Evolutionary conservation across 2,113 vertebrate species (phyloP).

Genomic region (Cisticola juncidis): DNA sequence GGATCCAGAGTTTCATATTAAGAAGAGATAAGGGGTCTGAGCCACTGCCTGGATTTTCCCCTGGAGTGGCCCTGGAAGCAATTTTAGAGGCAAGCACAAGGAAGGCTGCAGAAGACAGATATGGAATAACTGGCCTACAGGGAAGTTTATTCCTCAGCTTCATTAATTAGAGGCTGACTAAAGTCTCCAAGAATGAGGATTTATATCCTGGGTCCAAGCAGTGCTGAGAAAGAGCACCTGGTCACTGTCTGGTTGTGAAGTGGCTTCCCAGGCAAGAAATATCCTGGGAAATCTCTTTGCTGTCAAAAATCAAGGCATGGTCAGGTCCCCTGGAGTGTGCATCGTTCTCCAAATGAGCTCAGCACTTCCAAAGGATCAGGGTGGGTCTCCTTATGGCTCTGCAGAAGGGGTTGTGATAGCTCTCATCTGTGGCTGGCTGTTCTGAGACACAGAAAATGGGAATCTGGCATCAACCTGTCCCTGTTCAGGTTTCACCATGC

Average conservation of each 20-base stretch:
- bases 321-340: neutral
- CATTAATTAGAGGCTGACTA: neutral
- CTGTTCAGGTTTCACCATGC: neutral
- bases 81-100: neutral
- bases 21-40: neutral
- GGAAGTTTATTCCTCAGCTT: neutral
- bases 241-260: neutral
- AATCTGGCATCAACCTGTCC: neutral
- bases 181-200: neutral
- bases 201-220: neutral
- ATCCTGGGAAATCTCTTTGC: neutral
- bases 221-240: neutral
- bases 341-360: neutral
- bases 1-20: neutral
- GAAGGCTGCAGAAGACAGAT: conserved; percentile 19
- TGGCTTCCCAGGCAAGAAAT: neutral
- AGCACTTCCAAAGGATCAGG: neutral
- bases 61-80: neutral
- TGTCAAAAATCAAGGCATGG: neutral
- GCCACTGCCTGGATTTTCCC: neutral
- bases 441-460: neutral
- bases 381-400: neutral
- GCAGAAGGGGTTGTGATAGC: neutral
- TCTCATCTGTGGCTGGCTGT: neutral
- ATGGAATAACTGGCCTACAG: neutral